These are phyloP conservation scores for Peromyscus nudipes DNA, from an alignment of 2,797 vertebrate species.

Conservation along the genomic window DNA sequence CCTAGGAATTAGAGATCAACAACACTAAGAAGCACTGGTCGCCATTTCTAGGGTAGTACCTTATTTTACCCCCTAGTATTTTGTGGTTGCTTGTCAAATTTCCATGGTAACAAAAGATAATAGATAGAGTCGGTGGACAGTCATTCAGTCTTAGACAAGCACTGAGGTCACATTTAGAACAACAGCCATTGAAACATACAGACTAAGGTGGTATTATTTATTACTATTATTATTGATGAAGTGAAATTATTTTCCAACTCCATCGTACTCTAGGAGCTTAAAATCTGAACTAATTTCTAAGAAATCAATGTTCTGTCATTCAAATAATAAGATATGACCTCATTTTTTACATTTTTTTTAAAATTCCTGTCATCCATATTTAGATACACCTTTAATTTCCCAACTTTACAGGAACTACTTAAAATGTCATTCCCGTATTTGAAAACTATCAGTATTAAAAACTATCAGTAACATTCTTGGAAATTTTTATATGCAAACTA, in stretches of 20 bases:
- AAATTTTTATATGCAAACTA: not conserved
- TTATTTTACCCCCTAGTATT: not conserved
- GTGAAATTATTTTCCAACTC: slow-evolving; percentile 18
- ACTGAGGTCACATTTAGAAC: not conserved
- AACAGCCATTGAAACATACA: not conserved
- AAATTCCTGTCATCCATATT: not conserved
- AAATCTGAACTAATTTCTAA: slow-evolving; percentile 20
- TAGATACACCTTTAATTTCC: not conserved
- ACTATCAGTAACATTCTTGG: not conserved
- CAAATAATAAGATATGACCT: not conserved
- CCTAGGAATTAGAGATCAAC: not conserved
- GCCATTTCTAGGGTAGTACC: slow-evolving; percentile 3
- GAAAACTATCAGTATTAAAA: not conserved
- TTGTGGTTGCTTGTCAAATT: not conserved
- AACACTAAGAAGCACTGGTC: not conserved
- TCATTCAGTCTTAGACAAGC: not conserved
- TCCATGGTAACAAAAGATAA: not conserved
- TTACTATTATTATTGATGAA: not conserved
- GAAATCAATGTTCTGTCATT: not conserved
- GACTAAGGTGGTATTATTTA: not conserved
- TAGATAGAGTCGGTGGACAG: not conserved
- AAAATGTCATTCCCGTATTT: not conserved
- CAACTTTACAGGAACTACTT: slow-evolving; percentile 11
- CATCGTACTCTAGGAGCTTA: not conserved
- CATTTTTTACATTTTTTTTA: not conserved